Conservation (phyloP, 2,113 vertebrate species). For the Hippocampus zosterae region DNA sequence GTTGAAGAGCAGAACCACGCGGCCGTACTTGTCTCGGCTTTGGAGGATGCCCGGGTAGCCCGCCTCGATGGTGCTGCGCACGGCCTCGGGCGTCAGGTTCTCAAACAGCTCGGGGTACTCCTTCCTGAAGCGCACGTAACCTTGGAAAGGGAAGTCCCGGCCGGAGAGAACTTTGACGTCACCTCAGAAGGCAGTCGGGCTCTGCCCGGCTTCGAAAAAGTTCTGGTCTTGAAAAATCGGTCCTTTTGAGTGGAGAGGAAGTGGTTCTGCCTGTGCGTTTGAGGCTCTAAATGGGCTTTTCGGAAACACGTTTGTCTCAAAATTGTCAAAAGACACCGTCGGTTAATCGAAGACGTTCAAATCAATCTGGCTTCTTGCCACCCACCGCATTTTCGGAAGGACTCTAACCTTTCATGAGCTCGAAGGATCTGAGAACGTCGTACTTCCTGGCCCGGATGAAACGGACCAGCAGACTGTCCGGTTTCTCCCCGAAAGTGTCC, state of each 20-base stretch:
- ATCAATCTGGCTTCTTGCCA: too few relatives aligned
- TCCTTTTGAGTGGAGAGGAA: too few relatives aligned
- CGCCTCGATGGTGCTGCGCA: conserved; percentile 93
- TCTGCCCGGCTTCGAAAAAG: too few relatives aligned
- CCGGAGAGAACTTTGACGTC: neutral
- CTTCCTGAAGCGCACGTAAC: conserved; percentile 90
- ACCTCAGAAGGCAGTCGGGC: neutral
- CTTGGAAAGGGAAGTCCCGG: conserved; percentile 54
- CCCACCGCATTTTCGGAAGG: too few relatives aligned
- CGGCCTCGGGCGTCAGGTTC: conserved; percentile 83
- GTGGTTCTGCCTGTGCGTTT: too few relatives aligned
- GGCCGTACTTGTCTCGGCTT: conserved; percentile 88
- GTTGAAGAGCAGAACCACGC: conserved; percentile 96
- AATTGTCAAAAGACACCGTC: too few relatives aligned
- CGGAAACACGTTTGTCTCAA: too few relatives aligned
- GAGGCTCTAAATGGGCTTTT: too few relatives aligned
- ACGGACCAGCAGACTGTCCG: conserved; percentile 78
- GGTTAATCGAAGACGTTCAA: too few relatives aligned
- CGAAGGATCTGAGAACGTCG: conserved; percentile 80
- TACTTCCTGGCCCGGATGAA: conserved; percentile 95
- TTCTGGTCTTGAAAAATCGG: too few relatives aligned
- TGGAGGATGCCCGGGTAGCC: conserved; percentile 91
- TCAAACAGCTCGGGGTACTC: conserved; percentile 94
- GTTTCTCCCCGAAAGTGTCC: conserved; percentile 75
- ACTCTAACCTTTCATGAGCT: conserved; percentile 88